Conservation (phyloP, 1,140 invertebrate genomes). For the Calephelis virginiensis region DNA sequence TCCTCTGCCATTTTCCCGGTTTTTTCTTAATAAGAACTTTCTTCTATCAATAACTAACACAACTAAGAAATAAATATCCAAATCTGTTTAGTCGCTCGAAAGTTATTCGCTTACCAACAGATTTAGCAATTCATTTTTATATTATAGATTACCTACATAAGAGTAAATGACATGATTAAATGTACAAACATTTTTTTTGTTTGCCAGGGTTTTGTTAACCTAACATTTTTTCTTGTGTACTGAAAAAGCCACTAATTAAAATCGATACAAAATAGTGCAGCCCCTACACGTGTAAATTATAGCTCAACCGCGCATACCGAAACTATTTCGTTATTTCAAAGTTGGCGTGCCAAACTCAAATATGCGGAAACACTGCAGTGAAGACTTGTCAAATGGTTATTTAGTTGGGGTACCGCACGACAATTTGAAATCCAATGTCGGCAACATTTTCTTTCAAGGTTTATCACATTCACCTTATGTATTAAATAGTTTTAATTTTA, state of each 20-base stretch:
- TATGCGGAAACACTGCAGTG: slow-evolving; percentile 54
- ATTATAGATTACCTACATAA: no score
- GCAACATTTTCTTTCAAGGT: neutral
- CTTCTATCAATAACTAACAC: no score
- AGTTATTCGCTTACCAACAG: no score
- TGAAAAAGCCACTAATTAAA: slow-evolving; percentile 1
- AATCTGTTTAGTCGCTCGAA: no score
- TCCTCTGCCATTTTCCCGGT: no score
- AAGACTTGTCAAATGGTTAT: slow-evolving; percentile 44
- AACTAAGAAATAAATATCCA: no score
- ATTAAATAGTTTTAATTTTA: no score
- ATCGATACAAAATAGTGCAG: slow-evolving; percentile 27
- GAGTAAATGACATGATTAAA: no score
- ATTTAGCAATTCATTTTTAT: no score
- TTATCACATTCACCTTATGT: no score
- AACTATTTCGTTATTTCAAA: slow-evolving; percentile 46
- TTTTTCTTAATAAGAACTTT: no score
- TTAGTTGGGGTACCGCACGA: slow-evolving; percentile 15
- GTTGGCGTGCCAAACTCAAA: slow-evolving; percentile 45
- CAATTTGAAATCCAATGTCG: slow-evolving; percentile 20
- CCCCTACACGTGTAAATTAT: slow-evolving; percentile 42
- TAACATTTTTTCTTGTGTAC: neutral
- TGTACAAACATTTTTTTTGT: neutral
- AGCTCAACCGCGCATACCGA: slow-evolving; percentile 41
- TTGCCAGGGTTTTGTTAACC: neutral